Base-by-base conservation (phyloP, 2,888 invertebrate species). In the Lithophane socia region DNA sequence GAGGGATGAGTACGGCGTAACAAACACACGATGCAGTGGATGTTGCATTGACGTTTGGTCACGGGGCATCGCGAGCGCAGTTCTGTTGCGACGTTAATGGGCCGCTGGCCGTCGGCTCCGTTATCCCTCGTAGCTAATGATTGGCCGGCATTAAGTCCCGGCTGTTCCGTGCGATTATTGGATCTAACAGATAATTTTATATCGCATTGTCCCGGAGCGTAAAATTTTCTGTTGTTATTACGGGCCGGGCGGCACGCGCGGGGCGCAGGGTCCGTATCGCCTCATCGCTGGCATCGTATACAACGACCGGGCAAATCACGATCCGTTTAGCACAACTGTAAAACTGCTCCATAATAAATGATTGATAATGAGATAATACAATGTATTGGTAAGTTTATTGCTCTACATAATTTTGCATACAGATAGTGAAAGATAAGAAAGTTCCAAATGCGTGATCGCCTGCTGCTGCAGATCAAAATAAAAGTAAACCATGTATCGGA, bases 181-280 rank as follows among this genome's bases (percentile, higher is more conserved):
- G 96, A 96, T 96, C 96, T 96, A 96, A 96, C 96, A 96, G 96
- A 96, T 96, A 96, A 96, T 96, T 96, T 96, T 96, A 96, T 95
- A 96, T 96, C 94, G 96, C 94, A 96, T 96, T 96, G 96, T 96
- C 96, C 96, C 91, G 96, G 95, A 96, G 96, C 96, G 96, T 95
- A 96, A 96, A 95, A 96, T 96, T 95, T 94, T 94, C 96, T 94
- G 96, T 96, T 95, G 96, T 96, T 96, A 96, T 95, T 95, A 94
- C 94, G 92, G 94, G 88, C 89, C 88, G 89, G 88, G 80, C 89
- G 90, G 93, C 93, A 94, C 93, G 93, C 92, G 92, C 91, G 90
- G 87, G 86, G 78, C 83, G 83, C 86, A 83, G 86, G 70, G 79
- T 83, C 83, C 89, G 88, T 93, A 93, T 93, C 93, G 91, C 85